Conservation (phyloP, 2,888 invertebrate genomes). For the Flexamia atlantica region DNA sequence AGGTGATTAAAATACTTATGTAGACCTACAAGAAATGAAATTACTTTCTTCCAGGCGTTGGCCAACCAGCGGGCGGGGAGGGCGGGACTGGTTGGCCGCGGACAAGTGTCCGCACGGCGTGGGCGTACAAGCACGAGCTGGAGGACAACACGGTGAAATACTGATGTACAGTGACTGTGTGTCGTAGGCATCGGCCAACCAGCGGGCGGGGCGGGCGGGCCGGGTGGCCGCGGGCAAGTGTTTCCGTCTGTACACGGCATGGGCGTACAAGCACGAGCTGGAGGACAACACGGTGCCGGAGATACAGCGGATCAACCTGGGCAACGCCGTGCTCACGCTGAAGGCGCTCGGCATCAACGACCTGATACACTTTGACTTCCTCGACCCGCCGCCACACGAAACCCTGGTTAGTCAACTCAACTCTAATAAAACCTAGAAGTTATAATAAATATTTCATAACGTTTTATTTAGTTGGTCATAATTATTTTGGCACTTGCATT, state of each 20-base stretch:
- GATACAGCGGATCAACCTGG: slow-evolving; percentile 96
- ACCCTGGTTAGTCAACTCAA: slow-evolving; percentile 81
- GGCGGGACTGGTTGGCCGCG: slow-evolving; percentile 96
- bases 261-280: slow-evolving; percentile 98
- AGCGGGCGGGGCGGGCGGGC: slow-evolving; percentile 97
- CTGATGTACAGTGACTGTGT: too few relatives aligned
- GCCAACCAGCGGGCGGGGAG: slow-evolving; percentile 98
- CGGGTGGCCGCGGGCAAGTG: slow-evolving; percentile 98
- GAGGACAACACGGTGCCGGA: slow-evolving; percentile 99
- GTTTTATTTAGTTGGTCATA: too few relatives aligned
- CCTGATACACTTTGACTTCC: slow-evolving; percentile 97
- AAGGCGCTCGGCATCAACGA: slow-evolving; percentile 99
- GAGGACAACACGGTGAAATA: slow-evolving; percentile 98
- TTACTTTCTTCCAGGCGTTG: slow-evolving; percentile 85
- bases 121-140: slow-evolving; percentile 98
- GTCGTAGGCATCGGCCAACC: slow-evolving; percentile 92
- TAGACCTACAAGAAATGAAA: too few relatives aligned
- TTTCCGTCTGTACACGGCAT: slow-evolving; percentile 98
- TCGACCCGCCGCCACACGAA: slow-evolving; percentile 98
- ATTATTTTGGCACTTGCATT: too few relatives aligned
- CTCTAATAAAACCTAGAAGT: too few relatives aligned
- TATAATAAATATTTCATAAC: too few relatives aligned
- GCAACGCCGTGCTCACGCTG: slow-evolving; percentile 97
- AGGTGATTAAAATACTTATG: too few relatives aligned
- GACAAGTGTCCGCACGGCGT: slow-evolving; percentile 99